Percentiles rank a stretch among this genome's conserved stretches.
These are phyloP conservation scores for Corynorhinus townsendii DNA, from an alignment of 2,113 vertebrate genomes.

Conservation along the genomic window DNA sequence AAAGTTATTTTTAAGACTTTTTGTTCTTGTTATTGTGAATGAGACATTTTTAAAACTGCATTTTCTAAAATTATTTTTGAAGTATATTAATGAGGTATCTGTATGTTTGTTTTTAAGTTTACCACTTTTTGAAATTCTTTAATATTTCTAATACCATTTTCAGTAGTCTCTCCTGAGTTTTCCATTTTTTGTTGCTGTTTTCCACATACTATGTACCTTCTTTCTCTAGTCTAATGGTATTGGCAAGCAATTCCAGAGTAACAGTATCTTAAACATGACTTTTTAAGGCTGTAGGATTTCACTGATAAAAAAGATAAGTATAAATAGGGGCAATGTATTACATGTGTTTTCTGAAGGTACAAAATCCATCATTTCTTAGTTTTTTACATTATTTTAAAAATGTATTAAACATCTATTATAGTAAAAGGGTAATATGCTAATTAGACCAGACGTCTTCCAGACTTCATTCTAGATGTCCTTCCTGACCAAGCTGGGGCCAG, in stretches of 20 bases:
- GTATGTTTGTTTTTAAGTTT: background rate
- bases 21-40: background rate
- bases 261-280: background rate
- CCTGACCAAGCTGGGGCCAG: too few relatives aligned
- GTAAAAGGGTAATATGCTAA: too few relatives aligned
- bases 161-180: background rate
- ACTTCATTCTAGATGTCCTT: too few relatives aligned
- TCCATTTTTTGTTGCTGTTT: background rate
- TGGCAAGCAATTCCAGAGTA: background rate
- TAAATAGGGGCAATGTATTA: accelerated
- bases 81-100: background rate
- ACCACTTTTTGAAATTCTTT: slow-evolving; percentile 2
- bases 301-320: background rate
- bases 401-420: background rate
- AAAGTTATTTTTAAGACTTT: background rate
- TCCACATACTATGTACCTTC: background rate
- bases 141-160: background rate
- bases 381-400: background rate
- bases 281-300: background rate
- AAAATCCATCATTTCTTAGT: background rate
- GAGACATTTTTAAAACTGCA: background rate
- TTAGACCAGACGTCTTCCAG: too few relatives aligned
- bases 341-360: background rate
- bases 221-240: background rate
- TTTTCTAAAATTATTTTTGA: background rate